Percentiles rank a stretch among this genome's conserved stretches.
Conservation (phyloP, 2,797 vertebrate genomes). For the Peromyscus attwateri region DNA sequence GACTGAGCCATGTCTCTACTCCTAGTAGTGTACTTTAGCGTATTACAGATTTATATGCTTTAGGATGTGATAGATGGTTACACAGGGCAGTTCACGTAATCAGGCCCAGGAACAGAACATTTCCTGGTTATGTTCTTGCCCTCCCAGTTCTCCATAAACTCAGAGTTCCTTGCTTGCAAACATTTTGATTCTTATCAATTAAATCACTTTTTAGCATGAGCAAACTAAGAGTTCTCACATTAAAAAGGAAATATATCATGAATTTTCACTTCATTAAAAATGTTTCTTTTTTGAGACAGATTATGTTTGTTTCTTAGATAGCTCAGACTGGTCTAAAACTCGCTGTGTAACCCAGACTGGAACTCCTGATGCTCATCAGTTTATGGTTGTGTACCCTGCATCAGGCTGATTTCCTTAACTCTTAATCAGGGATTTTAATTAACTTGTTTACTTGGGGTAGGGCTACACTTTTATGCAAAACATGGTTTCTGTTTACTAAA, state of each 20-base stretch:
- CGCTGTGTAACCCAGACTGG: background rate
- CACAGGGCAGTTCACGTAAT: background rate
- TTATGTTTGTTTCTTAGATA: background rate
- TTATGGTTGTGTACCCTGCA: background rate
- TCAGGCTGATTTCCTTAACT: background rate
- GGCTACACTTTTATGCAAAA: background rate
- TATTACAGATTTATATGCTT: background rate
- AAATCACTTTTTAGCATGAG: constrained; percentile 26
- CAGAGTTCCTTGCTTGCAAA: constrained; percentile 21
- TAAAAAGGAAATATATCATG: constrained; percentile 13
- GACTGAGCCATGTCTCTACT: background rate
- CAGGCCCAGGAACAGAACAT: background rate
- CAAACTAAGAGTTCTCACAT: background rate
- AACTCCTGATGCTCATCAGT: background rate
- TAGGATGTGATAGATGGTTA: background rate
- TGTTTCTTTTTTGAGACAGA: background rate
- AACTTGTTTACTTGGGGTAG: background rate
- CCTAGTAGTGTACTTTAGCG: background rate
- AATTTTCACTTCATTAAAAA: background rate
- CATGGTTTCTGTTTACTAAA: background rate
- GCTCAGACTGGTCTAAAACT: background rate
- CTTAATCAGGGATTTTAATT: background rate
- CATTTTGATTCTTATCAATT: constrained; percentile 12
- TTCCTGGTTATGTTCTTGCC: background rate
- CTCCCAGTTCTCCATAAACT: background rate